Base-by-base conservation (phyloP, 2,888 invertebrate genomes). In the Apamea sordens region DNA sequence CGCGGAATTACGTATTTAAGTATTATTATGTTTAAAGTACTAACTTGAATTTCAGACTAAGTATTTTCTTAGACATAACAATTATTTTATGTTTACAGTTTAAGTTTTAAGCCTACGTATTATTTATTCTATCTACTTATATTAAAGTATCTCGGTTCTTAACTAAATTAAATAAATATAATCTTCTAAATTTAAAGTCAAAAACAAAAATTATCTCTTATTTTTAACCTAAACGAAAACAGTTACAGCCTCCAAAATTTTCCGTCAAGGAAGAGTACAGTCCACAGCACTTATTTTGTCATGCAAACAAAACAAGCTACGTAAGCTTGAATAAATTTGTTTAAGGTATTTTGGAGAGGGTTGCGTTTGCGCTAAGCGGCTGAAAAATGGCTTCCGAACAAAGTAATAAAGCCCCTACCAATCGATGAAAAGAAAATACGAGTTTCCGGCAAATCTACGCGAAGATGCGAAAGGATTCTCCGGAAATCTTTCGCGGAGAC, bases 261-360 rank as follows among this genome's bases (percentile, higher is more conserved):
- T 5, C 8, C n/a, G 13, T n/a, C 21, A 36, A 79, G 24, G 11
- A 1, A 53, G 7, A 69, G 36, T n/a, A 64, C 47, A 32, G 64
- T 64, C 59, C 18, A 59, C 59, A 32, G 59, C 64, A 69, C 75
- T 72, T 88, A 86, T 88, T 89, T 87, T 89, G 82, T 83, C 77
- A 78, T 70, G 80, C 86, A 90, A 90, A 90, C 89, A 91, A 90
- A 91, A 89, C 88, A 89, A 88, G 86, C 88, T 84, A 79, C 85
- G 86, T 92, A 89, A 91, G 90, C 89, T 89, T 89, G 87, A 80
- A 80, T 69, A 80, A 80, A 80, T 92, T 92, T 91, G 90, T 89
- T 87, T 91, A 89, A 91, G 89, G 90, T 88, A 90, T 91, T 91
- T 90, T 83, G 63, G 86, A 90, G 90, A 88, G 91, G 88, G 91